Conservation (phyloP, 2,888 invertebrate species). For the Drosophila greeni region DNA sequence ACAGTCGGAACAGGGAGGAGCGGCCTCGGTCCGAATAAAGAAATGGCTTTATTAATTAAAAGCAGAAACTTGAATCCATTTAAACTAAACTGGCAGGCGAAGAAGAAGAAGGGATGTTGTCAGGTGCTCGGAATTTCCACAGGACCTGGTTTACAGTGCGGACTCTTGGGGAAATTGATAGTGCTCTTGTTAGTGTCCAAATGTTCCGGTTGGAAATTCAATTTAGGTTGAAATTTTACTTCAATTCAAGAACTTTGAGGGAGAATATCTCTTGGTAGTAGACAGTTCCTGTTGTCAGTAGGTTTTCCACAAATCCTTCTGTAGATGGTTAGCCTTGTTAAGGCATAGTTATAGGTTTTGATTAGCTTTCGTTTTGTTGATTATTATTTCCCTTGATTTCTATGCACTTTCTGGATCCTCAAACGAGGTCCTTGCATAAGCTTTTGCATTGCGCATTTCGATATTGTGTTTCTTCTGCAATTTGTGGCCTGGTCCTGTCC, state of each 20-base stretch:
- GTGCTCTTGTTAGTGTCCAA: background rate
- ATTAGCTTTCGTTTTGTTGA: background rate
- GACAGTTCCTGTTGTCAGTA: background rate
- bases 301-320: background rate
- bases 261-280: no score
- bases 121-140: background rate
- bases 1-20: no score
- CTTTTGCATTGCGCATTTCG: background rate
- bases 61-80: constrained; percentile 16
- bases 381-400: background rate
- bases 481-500: constrained; percentile 7
- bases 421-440: background rate
- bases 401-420: background rate
- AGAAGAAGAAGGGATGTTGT: background rate
- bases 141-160: constrained; percentile 6
- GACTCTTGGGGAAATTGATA: constrained; percentile 7
- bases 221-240: background rate
- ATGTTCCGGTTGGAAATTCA: background rate
- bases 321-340: background rate
- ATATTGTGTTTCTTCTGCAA: constrained; percentile 8
- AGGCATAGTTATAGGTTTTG: background rate
- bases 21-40: background rate
- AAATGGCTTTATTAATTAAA: constrained; percentile 35
- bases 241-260: background rate
- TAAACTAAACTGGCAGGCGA: background rate